Evolutionary conservation across 2,797 vertebrate genomes (phyloP).

Genomic region (Schizopygopsis malacanthus): DNA sequence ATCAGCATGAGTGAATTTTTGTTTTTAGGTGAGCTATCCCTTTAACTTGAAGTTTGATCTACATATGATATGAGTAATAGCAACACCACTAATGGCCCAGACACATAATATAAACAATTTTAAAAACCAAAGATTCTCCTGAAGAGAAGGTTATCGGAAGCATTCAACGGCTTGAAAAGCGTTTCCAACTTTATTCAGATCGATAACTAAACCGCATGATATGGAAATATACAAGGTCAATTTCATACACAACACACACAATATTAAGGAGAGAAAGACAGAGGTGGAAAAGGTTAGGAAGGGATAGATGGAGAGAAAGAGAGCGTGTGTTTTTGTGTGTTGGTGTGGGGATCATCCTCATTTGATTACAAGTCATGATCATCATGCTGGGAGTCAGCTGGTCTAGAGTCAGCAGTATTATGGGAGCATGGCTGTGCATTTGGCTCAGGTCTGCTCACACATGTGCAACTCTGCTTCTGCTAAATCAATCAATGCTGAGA

Average conservation of each 20-base stretch:
- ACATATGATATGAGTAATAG: not conserved
- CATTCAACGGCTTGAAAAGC: not conserved
- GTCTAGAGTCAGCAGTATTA: slow-evolving; percentile 60
- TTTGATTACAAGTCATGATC: slow-evolving; percentile 62
- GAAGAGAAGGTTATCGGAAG: not conserved
- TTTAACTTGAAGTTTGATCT: not conserved
- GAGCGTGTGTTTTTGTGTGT: not conserved
- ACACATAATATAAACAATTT: not conserved
- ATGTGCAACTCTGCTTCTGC: slow-evolving; percentile 35
- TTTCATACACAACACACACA: slow-evolving; percentile 28
- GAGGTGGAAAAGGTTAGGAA: slow-evolving; percentile 4
- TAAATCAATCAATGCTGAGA: slow-evolving; percentile 55
- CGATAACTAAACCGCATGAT: slow-evolving; percentile 46
- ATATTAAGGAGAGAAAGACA: not conserved
- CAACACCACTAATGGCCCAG: not conserved
- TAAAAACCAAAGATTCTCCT: not conserved
- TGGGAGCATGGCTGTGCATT: slow-evolving; percentile 48
- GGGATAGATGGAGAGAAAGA: not conserved
- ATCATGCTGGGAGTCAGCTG: slow-evolving; percentile 58
- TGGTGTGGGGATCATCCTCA: slow-evolving; percentile 9
- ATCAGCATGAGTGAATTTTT: not conserved
- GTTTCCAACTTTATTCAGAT: slow-evolving; percentile 30
- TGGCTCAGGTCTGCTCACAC: slow-evolving; percentile 46
- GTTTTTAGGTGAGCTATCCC: not conserved
- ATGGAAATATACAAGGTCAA: slow-evolving; percentile 57